phyloP scores from a whole-genome alignment of 2,113 vertebrate species.

The Shinisaurus crocodilurus region DNA sequence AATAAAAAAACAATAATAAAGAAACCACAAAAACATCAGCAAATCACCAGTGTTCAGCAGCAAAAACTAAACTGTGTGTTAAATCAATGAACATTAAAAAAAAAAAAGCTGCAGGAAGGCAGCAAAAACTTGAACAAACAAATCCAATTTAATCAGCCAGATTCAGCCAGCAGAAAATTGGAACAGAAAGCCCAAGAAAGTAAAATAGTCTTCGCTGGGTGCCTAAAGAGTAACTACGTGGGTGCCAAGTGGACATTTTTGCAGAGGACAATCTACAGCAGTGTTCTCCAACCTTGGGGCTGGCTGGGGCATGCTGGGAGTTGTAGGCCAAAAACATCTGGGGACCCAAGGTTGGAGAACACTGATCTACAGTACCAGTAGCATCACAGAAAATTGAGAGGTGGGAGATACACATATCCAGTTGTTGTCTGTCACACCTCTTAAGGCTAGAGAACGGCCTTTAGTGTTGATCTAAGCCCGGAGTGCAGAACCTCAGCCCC shows the following conservation, averaged over 20 bases:
- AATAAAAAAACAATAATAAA: background rate
- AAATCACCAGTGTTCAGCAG: background rate
- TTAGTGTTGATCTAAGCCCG: background rate
- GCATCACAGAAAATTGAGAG: background rate
- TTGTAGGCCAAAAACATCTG: too few relatives aligned
- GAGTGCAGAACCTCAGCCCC: background rate
- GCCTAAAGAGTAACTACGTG: background rate
- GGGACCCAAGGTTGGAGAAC: too few relatives aligned
- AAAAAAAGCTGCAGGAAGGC: too few relatives aligned
- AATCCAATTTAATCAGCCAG: background rate
- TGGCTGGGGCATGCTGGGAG: too few relatives aligned
- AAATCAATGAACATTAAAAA: background rate
- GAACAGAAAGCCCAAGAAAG: background rate
- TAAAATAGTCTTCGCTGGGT: background rate
- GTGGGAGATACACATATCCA: background rate
- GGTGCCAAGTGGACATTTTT: background rate
- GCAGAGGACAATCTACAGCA: background rate
- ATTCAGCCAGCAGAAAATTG: background rate
- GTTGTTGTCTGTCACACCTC: background rate
- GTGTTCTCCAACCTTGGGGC: too few relatives aligned
- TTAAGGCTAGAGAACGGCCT: background rate
- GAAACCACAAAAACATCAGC: background rate
- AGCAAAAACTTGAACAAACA: background rate
- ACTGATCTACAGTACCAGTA: too few relatives aligned
- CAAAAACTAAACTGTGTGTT: background rate